Percentiles rank a stretch among this genome's conserved stretches.
Conservation (phyloP, 1,140 invertebrate genomes). For the Melipona quadrifasciata region DNA sequence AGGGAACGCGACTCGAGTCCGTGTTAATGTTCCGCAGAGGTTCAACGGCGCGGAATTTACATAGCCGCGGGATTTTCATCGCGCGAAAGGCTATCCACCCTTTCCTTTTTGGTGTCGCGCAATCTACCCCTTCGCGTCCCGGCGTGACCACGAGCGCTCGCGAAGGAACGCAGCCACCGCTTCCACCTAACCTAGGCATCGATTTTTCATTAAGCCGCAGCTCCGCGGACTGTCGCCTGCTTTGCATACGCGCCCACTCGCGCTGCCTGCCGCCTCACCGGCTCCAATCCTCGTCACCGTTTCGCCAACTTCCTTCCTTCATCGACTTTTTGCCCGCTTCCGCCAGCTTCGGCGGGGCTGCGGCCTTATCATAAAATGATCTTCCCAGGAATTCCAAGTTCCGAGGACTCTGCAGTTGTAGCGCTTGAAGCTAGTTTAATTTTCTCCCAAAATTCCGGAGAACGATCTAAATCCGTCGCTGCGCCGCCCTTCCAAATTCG, state of each 20-base stretch:
- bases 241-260: slow-evolving; percentile 65
- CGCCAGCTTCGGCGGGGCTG: accelerated
- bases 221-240: slow-evolving; percentile 44
- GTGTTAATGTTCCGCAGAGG: slow-evolving; percentile 67
- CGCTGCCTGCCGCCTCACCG: slow-evolving; percentile 25
- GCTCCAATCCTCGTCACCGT: slow-evolving; percentile 25
- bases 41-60: slow-evolving; percentile 67
- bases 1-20: slow-evolving; percentile 1
- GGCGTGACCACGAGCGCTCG: background rate
- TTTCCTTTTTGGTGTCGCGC: slow-evolving; percentile 2
- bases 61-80: slow-evolving; percentile 71
- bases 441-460: too few species aligned
- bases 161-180: slow-evolving; percentile 12
- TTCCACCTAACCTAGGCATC: slow-evolving; percentile 50
- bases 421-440: background rate
- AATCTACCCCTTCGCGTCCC: background rate
- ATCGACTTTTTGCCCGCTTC: background rate
- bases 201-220: slow-evolving; percentile 67
- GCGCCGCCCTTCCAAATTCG: too few species aligned
- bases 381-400: background rate
- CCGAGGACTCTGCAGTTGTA: background rate
- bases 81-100: slow-evolving; percentile 51
- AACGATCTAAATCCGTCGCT: too few species aligned
- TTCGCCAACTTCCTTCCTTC: background rate
- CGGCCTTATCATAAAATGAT: background rate